Conservation (phyloP, 2,888 invertebrate genomes). For the Clepsis dumicolana region DNA sequence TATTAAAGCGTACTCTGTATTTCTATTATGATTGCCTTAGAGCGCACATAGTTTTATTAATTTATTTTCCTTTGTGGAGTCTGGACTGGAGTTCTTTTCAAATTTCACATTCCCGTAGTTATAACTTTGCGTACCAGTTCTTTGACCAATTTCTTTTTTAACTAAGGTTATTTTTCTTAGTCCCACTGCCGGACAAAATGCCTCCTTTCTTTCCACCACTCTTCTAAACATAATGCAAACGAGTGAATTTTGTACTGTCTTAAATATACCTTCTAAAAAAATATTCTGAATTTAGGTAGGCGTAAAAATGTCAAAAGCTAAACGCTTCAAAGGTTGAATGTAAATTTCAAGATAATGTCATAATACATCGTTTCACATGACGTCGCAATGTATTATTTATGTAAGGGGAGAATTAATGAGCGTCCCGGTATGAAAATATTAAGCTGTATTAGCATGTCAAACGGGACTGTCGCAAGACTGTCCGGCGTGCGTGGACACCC, state of each 20-base stretch:
- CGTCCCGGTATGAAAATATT: constrained; percentile 58
- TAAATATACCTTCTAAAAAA: neutral
- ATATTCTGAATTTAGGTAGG: neutral
- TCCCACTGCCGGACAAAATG: no score
- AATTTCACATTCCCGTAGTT: no score
- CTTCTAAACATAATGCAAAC: no score
- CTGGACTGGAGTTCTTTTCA: no score
- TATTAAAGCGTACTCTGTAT: no score
- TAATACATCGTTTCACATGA: constrained; percentile 63
- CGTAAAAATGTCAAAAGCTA: constrained; percentile 61
- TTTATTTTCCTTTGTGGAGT: no score
- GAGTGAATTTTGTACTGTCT: neutral
- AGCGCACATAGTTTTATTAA: no score
- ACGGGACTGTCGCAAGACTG: constrained; percentile 60
- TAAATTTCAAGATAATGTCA: constrained; percentile 76
- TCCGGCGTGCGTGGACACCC: constrained; percentile 53
- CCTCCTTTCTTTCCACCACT: no score
- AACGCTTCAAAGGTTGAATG: constrained; percentile 62
- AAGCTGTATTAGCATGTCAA: constrained; percentile 74
- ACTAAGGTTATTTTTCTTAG: no score
- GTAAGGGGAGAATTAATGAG: constrained; percentile 55
- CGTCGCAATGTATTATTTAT: constrained; percentile 71
- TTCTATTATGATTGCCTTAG: no score
- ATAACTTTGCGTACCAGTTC: no score
- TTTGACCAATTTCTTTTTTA: no score